phyloP scores from a whole-genome alignment of 2,797 vertebrate genomes.

The Catamblyrhynchus diadema region DNA sequence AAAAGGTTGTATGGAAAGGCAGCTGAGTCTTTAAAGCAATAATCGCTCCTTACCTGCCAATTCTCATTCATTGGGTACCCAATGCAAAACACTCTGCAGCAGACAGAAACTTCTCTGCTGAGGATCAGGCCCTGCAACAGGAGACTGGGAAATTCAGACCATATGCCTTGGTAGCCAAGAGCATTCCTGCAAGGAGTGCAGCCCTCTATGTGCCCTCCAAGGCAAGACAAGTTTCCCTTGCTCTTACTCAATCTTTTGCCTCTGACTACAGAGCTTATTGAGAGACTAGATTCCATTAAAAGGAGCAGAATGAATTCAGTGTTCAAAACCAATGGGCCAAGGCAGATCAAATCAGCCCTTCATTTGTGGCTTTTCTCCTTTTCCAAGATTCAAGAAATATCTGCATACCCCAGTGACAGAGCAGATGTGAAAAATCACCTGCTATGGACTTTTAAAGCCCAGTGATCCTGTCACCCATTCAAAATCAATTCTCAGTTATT shows the following conservation, averaged over 20 bases:
- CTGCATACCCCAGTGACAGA: neutral
- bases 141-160: slow-evolving; percentile 33
- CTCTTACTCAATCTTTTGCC: slow-evolving; percentile 30
- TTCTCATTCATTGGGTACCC: neutral
- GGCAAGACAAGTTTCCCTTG: slow-evolving; percentile 10
- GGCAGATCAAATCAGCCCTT: slow-evolving; percentile 33
- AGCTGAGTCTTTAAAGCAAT: neutral
- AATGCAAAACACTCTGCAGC: neutral
- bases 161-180: slow-evolving; percentile 4
- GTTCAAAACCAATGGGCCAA: slow-evolving; percentile 36
- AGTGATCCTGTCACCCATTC: neutral
- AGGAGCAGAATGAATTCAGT: slow-evolving; percentile 38
- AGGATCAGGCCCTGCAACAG: neutral
- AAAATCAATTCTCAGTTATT: slow-evolving; percentile 20
- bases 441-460: slow-evolving; percentile 2
- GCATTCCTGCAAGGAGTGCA: neutral
- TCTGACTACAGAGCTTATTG: slow-evolving; percentile 18
- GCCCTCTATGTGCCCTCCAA: neutral
- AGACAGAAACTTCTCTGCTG: neutral
- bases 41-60: neutral
- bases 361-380: slow-evolving; percentile 7
- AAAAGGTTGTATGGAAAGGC: neutral
- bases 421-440: slow-evolving; percentile 58
- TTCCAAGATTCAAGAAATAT: slow-evolving; percentile 9
- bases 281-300: neutral